Base-by-base conservation (phyloP, 2,888 invertebrate genomes). In the Seira musarum region DNA sequence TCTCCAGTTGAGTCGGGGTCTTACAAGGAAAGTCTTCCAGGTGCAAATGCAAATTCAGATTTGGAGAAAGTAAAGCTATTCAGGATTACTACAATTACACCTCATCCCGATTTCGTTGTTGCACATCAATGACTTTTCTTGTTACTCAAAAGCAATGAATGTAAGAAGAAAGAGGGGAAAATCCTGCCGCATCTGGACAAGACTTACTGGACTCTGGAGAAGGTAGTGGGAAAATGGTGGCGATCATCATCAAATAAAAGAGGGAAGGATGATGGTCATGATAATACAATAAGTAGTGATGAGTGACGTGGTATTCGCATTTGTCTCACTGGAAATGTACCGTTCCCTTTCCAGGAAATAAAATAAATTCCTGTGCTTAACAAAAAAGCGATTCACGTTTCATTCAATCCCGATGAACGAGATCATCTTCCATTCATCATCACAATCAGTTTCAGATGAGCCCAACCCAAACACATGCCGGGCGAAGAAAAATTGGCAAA, bases 251-350 rank as follows among this genome's bases (percentile, higher is more conserved):
- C 66, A 66, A 74, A 67, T 74, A 57, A 74, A 67, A 35, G 65
- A 57, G 67, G 74, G 3, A 40, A 24, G 30, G 68, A 69, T 76
- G 49, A 61, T 69, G 24, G 35, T 76, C 61, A 49, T 49, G 68
- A 75, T 70, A 64, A 57, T 65, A 64, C 67, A 67, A 74, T 73
- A 74, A 66, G 72, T 49, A 66, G 57, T 57, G 57, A n/a, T n/a
- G 57, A 6, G 57, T 57, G 57, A 35, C 25, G 40, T 13, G 15
- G 60, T 65, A 57, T 57, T 46, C 64, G 35, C 74, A 69, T 53
- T 35, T 57, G 70, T 57, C 57, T 57, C 57, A 6, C 57, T 57
- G 6, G 6, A 13, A 3, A 40, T 40, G 40, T 5, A 40, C 13
- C 5, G 57, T 57, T 57, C 57, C 57, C 57, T n/a, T 57, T 40